Conservation (phyloP, 64 coral and sea anemone genomes). For the Montipora cactus region DNA sequence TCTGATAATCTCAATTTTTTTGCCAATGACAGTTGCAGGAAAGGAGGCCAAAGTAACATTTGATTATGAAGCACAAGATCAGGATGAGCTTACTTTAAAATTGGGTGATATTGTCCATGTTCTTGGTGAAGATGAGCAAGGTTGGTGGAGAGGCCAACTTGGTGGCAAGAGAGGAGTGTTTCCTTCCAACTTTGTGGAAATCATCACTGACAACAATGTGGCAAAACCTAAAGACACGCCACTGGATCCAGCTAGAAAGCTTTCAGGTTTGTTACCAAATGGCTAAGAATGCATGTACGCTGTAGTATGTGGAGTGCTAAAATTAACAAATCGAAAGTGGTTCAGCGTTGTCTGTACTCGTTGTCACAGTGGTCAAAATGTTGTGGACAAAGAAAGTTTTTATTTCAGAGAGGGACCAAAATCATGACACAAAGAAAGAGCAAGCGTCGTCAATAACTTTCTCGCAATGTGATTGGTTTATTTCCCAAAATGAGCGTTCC, state of each 20-base stretch:
- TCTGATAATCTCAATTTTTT: no score
- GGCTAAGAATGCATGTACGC: no score
- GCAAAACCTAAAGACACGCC: not conserved
- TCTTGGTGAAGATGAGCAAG: slow-evolving; percentile 65
- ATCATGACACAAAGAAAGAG: no score
- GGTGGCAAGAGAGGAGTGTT: slow-evolving; percentile 76
- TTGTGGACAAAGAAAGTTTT: no score
- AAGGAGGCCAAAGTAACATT: slow-evolving; percentile 82
- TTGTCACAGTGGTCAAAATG: no score
- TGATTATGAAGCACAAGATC: slow-evolving; percentile 88
- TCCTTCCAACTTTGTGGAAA: slow-evolving; percentile 95
- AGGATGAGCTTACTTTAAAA: slow-evolving; percentile 80
- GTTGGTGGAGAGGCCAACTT: slow-evolving; percentile 87
- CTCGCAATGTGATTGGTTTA: no score
- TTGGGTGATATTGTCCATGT: slow-evolving; percentile 76
- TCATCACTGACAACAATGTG: slow-evolving; percentile 62
- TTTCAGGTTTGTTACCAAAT: not conserved
- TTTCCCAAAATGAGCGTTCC: no score
- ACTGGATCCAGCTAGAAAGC: not conserved
- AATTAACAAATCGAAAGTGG: no score
- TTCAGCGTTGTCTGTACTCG: no score
- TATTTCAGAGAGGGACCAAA: no score
- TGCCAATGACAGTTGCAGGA: slow-evolving; percentile 23
- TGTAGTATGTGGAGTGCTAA: no score
- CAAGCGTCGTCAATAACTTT: no score